Base-by-base conservation (phyloP, 2,797 vertebrate genomes). In the Vespertilio murinus region DNA sequence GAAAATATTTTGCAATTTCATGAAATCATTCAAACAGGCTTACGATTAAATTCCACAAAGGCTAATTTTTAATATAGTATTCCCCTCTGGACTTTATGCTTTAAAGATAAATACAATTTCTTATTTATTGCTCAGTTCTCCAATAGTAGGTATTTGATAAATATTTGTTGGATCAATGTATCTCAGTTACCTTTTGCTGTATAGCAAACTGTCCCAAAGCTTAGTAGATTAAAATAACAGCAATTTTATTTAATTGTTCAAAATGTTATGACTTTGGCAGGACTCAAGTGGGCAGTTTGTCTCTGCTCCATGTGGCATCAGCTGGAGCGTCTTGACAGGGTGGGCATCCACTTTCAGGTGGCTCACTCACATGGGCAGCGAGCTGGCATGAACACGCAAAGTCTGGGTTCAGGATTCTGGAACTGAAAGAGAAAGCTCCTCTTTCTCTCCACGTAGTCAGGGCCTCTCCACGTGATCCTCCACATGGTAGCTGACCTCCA, bases 31-130 rank as follows among this genome's bases (percentile, higher is more conserved):
- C 7, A 73, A 93, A 67, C n/a, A 91, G 45, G 30, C 45, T 49
- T 95, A 35, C 85, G 64, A 86, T 3, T 65, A 84, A 95, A 94
- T 88, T 77, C 70, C 30, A 35, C 81, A 82, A 81, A 89, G 8
- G 22, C 8, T 82, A 81, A 25, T 8, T 82, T 96, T 78, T 81
- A 77, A 54, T 69, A 33, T 30, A 52, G 11, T 70, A 73, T 64
- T 25, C 30, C 9, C 17, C 18, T 45, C 74, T 75, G 49, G 40
- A 82, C 23, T 59, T 3, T 74, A 45, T 40, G 33, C 47, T 84
- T 88, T 74, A 30, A 91, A 74, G 74, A 84, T 10, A 78, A 25
- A 49, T 69, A 65, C 25, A 9, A 47, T 83, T n/a, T 85, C 35
- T 88, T 87, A 45, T 23, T 90, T 40, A 94, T 86, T 8, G 33